Evolutionary conservation across 2,113 vertebrate genomes (phyloP), one percentile per base, ranked within the genome.

Genomic region (Apodemus speciosus): DNA sequence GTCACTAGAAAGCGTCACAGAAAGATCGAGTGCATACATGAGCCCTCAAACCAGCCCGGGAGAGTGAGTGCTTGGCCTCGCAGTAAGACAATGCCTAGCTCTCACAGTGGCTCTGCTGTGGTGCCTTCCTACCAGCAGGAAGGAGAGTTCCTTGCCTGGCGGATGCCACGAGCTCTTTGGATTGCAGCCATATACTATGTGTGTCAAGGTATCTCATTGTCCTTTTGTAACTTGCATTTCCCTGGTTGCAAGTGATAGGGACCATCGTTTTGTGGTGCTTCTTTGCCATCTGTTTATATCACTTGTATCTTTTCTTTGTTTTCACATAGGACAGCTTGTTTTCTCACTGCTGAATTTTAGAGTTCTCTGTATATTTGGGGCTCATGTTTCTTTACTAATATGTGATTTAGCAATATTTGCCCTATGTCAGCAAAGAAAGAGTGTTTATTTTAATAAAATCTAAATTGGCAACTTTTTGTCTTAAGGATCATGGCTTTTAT

Each of bases 171-270:
- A 86, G 68, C 32, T 79, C 38, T 71, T 64, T 73, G 20, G 20
- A 30, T 71, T 87, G 72, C 71, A 95, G 64, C n/a, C 9, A 16
- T 62, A 2, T 58, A 40, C n/a, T 15, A 46, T 15, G 9, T 49
- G 0, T 56, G 9, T 23, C 25, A 40, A 49, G 40, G 38, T 35
- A 71, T 40, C 11, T 87, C 18, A 1, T 30, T 86, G 16, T 49
- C 32, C n/a, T 71, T 95, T 62, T 93, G n/a, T 62, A 73, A 77
- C 88, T 92, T 91, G 32, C 69, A 62, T 89, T 77, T 92, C 40
- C 32, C 49, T 51, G 8, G 23, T 68, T 51, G 51, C 49, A 77
- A 66, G 79, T 51, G 76, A 92, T 49, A 6, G 6, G 46, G 35
- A 77, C 20, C 68, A 68, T 68, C 60, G n/a, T 88, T 91, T 96